Evolutionary conservation across 2,888 invertebrate genomes (phyloP), one percentile per base, ranked within the genome.

Genomic region (Sericinus montela): DNA sequence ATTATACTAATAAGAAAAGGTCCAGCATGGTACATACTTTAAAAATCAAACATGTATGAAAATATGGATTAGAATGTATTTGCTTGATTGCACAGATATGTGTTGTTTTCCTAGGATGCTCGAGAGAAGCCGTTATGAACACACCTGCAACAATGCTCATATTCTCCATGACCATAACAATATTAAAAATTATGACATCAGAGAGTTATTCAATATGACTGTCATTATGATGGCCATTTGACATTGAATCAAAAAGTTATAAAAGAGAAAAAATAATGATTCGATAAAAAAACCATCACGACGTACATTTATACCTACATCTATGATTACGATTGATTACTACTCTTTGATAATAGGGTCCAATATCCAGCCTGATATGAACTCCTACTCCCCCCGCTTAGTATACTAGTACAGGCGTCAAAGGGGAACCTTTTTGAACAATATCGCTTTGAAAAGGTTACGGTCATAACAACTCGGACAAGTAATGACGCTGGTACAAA

Each of bases 151-250:
- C 19, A 2, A 19, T 19, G 19, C 5, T 3, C 2, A 3, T 19
- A 2, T 19, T 19, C 19, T 3, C 5, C 5, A 19, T 19, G 5
- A 19, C 5, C 19, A 2, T 19, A 3, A 19, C 5, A 19, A 25
- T 25, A 25, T 25, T 25, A 7, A 25, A 25, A 8, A 25, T 25
- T 1, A 25, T 70, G 67, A 57, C 54, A 57, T 60, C 57, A 37
- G 40, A 53, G 58, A 62, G 64, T 67, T 67, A 72, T 63, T 59
- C 71, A 67, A 65, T 72, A 74, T 75, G 79, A n/a, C 75, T 86
- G 84, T 84, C 86, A 84, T 82, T 82, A 77, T 69, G 76, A 62
- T 69, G 75, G 76, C 75, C 80, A 76, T 77, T 80, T 81, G 84
- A 82, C 82, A 80, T 81, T 80, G 80, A 77, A 76, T 75, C 67